Percentiles rank a stretch among this genome's conserved stretches.
Conservation (phyloP, 2,888 invertebrate genomes). For the Horisme vitalbata region DNA sequence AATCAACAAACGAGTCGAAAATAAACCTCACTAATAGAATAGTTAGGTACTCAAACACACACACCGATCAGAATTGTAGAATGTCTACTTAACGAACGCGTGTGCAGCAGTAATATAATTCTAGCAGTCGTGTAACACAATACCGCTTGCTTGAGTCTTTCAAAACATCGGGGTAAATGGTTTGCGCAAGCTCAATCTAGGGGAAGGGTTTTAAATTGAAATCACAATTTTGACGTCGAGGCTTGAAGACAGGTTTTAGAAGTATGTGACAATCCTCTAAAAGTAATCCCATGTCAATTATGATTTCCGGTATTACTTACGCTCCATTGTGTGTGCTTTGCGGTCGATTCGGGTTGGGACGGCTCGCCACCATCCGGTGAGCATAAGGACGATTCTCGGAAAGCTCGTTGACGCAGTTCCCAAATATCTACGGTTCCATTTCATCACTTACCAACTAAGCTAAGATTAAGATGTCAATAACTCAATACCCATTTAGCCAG, state of each 20-base stretch:
- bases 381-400: slow-evolving; percentile 61
- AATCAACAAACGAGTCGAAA: slow-evolving; percentile 39
- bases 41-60: slow-evolving; percentile 44
- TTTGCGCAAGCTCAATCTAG: slow-evolving; percentile 41
- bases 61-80: slow-evolving; percentile 38
- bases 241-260: slow-evolving; percentile 52
- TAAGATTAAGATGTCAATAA: slow-evolving; percentile 69
- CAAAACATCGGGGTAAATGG: slow-evolving; percentile 45
- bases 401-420: slow-evolving; percentile 53
- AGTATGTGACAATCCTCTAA: slow-evolving; percentile 55
- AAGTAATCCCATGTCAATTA: slow-evolving; percentile 65
- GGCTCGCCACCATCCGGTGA: slow-evolving; percentile 49
- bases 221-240: slow-evolving; percentile 25
- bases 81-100: slow-evolving; percentile 21
- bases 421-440: slow-evolving; percentile 42
- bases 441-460: slow-evolving; percentile 43
- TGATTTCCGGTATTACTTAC: slow-evolving; percentile 71
- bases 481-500: slow-evolving; percentile 52
- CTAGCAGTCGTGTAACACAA: slow-evolving; percentile 43
- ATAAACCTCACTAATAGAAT: slow-evolving; percentile 43
- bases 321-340: slow-evolving; percentile 59
- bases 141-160: slow-evolving; percentile 43
- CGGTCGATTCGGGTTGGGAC: slow-evolving; percentile 46
- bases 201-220: slow-evolving; percentile 39
- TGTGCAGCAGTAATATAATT: slow-evolving; percentile 46